These are phyloP conservation scores for Rousettus madagascariensis DNA, from an alignment of 2,797 vertebrate species.

Conservation along the genomic window DNA sequence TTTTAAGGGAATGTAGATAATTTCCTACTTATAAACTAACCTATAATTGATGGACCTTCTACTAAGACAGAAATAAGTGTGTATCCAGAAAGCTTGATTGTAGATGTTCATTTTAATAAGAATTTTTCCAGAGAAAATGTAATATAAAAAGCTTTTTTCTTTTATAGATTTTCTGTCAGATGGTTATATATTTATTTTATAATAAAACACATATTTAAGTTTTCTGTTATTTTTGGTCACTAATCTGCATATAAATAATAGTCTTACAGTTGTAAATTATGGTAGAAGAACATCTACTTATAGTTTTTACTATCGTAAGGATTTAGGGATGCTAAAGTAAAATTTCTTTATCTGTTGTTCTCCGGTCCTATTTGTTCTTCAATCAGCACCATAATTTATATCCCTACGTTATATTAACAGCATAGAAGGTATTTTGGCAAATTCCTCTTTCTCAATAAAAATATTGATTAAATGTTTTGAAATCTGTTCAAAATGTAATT, in stretches of 20 bases:
- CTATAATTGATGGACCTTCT: not conserved
- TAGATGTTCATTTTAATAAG: constrained; percentile 20
- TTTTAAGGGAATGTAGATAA: not conserved
- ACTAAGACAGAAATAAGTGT: not conserved
- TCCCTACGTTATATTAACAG: not conserved
- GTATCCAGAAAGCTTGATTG: constrained; percentile 1
- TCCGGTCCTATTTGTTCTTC: not conserved
- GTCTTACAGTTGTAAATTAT: not conserved
- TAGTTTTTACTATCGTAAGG: constrained; percentile 5
- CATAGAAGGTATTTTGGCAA: not conserved
- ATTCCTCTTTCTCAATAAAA: constrained; percentile 52
- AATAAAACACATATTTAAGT: not conserved
- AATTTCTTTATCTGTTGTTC: not conserved
- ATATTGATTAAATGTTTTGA: not conserved
- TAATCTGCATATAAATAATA: not conserved
- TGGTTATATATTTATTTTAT: constrained; percentile 39
- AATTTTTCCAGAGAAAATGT: constrained; percentile 29
- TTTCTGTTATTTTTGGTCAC: constrained; percentile 18
- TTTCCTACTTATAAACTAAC: not conserved
- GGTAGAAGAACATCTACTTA: not conserved
- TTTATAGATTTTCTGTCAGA: not conserved
- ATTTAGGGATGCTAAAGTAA: constrained; percentile 25
- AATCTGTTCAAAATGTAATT: not conserved
- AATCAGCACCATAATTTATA: not conserved
- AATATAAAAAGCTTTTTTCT: not conserved